Base-by-base conservation (phyloP, 1,140 invertebrate genomes). In the Ips typographus region DNA sequence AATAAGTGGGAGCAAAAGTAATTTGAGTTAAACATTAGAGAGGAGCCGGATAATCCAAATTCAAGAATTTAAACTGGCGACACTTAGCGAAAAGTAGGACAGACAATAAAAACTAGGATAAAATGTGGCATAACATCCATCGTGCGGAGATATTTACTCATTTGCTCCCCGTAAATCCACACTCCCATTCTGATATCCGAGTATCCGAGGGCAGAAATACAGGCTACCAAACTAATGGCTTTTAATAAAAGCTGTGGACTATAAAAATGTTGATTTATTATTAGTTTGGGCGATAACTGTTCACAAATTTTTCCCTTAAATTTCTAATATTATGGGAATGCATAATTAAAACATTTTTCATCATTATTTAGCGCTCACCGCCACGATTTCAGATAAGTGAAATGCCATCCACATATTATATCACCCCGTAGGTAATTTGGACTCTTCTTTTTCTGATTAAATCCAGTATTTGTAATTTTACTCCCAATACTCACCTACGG, bases 261-360 rank as follows among this genome's bases (percentile, higher is more conserved):
- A 78, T 79, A 79, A 79, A 79, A 79, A 78, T 79, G 76, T 78
- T 79, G 78, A 79, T 79, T 79, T 79, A 79, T 77, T 77, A 75
- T 77, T 77, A 76, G 76, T 76, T 74, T 71, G 73, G 72, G 68
- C 73, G 75, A 77, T 77, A 74, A 75, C 72, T 71, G 71, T 73
- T 76, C 73, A 75, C 78, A 76, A 76, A 78, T 78, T 79, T 79
- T 77, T 76, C 60, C 75, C 59, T 72, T 64, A 72, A 76, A 75
- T 76, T 74, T 75, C 51, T 70, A 74, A 74, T 73, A 74, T 73
- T 71, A 72, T 71, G 71, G 71, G 74, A 76, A 76, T 76, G 73
- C 69, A 76, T 79, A 79, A 79, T 79, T 79, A 79, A 77, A 77
- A 77, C 76, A 79, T 79, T 76, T 76, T 79, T 79, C 77, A 78